phyloP scores from a whole-genome alignment of 1,140 invertebrate genomes.

The Eumeta japonica region DNA sequence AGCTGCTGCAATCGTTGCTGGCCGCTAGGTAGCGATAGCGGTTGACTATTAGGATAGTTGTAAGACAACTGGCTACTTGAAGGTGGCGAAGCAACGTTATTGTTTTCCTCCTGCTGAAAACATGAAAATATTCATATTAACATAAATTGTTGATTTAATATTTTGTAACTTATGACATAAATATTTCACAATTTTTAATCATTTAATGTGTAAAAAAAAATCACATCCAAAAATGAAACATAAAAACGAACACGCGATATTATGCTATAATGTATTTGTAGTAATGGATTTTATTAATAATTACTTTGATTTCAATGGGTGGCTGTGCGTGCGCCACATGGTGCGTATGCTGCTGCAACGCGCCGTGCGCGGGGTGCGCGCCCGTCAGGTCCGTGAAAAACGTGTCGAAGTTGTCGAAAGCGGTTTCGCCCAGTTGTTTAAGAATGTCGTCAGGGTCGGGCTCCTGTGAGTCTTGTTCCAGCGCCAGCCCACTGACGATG shows the following conservation, averaged over 20 bases:
- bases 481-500: slow-evolving; percentile 59
- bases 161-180: background rate
- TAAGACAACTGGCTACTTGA: slow-evolving; percentile 40
- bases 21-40: slow-evolving; percentile 33
- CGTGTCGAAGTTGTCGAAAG: slow-evolving; percentile 58
- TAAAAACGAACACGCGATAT: background rate
- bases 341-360: too few relatives aligned
- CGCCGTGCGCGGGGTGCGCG: too few relatives aligned
- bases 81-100: slow-evolving; percentile 47
- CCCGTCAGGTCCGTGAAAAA: slow-evolving; percentile 54
- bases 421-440: slow-evolving; percentile 67
- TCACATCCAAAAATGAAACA: too few relatives aligned
- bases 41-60: slow-evolving; percentile 35
- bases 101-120: slow-evolving; percentile 57
- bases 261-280: background rate
- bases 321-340: slow-evolving; percentile 29
- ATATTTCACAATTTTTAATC: too few relatives aligned
- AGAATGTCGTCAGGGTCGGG: slow-evolving; percentile 70
- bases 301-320: slow-evolving; percentile 52
- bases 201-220: too few relatives aligned
- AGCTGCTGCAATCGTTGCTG: slow-evolving; percentile 49
- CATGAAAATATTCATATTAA: background rate
- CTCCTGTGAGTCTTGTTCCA: slow-evolving; percentile 48
- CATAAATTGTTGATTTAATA: background rate
- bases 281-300: slow-evolving; percentile 3